Evolutionary conservation across 2,797 vertebrate genomes (phyloP).

Genomic region (Botia kubotai): DNA sequence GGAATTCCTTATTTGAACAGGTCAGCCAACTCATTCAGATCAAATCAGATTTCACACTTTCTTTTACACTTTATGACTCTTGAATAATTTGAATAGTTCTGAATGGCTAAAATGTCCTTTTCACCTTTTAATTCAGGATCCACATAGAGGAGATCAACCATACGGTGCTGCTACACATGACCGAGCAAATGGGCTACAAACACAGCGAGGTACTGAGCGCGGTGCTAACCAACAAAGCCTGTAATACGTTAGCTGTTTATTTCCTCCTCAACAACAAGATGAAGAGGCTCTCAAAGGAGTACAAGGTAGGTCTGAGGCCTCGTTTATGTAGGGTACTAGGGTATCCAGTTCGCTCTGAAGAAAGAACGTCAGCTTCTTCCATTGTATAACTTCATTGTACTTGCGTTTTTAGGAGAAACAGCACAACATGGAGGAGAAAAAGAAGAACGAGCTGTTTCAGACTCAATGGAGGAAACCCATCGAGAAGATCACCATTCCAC

Average conservation of each 20-base stretch:
- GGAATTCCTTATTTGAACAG: constrained; percentile 92
- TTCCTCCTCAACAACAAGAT: constrained; percentile 96
- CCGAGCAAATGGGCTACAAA: constrained; percentile 92
- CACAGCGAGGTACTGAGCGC: constrained; percentile 95
- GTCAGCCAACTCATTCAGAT: constrained; percentile 69
- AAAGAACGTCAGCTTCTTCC: not conserved
- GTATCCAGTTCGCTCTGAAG: no score
- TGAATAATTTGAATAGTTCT: not conserved
- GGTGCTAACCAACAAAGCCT: constrained; percentile 94
- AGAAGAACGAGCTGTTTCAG: constrained; percentile 87
- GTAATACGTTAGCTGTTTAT: constrained; percentile 92
- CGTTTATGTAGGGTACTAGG: no score
- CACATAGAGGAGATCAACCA: constrained; percentile 97
- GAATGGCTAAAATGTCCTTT: not conserved
- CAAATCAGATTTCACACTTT: not conserved
- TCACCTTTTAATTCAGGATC: constrained; percentile 77
- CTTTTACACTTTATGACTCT: not conserved
- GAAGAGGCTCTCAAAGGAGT: constrained; percentile 87
- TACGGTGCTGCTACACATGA: constrained; percentile 94
- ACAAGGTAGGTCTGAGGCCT: constrained; percentile 71
- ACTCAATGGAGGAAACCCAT: constrained; percentile 88
- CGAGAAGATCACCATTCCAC: constrained; percentile 88
- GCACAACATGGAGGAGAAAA: constrained; percentile 76
- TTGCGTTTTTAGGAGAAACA: constrained; percentile 80
- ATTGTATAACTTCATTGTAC: not conserved